Base-by-base conservation (phyloP, 2,888 invertebrate genomes). In the Hetaerina titia region DNA sequence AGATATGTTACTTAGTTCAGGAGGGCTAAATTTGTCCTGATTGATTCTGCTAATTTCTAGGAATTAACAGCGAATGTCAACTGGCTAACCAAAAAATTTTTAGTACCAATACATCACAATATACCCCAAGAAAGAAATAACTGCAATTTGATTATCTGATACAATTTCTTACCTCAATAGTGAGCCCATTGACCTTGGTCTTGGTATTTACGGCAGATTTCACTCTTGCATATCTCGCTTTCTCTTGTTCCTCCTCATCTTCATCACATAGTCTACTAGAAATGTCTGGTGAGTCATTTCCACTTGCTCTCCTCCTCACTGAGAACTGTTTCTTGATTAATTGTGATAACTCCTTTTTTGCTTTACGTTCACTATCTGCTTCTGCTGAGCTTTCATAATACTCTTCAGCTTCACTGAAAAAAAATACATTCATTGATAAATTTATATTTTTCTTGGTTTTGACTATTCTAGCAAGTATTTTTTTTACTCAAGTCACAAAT, bases 141-240 rank as follows among this genome's bases (percentile, higher is more conserved):
- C 15, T 63, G 1, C 63, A 63, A 89, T 88, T 74, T 94, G 63
- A 31, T 81, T 74, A 89, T 95, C 45, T 8, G 69, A 31, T 58
- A 89, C 19, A 25, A 63, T 17, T 25, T 95, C 96, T 96, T 96
- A 97, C 97, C 95, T 97, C 96, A 74, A 98, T 97, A 92, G 98
- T 98, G 19, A 99, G 97, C 4, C 99, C 98, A 95, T 97, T 97
- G 8, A 99, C 98, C 97, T 99, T 99, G 13, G 97, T 97, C 63
- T 97, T 97, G 0, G 98, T 98, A 95, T 98, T 97, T 63, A 98
- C 97, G 4, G 99, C 98, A 9, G 98, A 98, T 96, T 97, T 97
- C 11, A 99, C 98, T 95, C 98, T 97, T 0, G 98, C 97, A 96
- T 97, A 97, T 96, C 98, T 98, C 58, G 97, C 97, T 69, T 97